Evolutionary conservation across 1,140 invertebrate genomes (phyloP).

Genomic region (Trialeurodes vaporariorum): DNA sequence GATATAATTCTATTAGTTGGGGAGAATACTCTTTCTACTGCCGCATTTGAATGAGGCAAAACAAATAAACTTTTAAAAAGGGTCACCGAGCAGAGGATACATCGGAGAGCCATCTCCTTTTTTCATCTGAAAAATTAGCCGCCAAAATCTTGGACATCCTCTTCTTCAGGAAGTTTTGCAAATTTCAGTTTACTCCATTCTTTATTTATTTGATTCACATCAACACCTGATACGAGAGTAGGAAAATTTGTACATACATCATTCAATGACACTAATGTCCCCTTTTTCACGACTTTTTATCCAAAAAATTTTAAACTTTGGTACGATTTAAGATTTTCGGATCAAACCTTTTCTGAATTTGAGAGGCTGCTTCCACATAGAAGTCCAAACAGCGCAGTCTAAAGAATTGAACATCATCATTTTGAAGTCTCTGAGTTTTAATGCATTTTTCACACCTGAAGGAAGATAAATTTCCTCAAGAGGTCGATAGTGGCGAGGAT

Average conservation of each 20-base stretch:
- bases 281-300: background rate
- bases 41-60: too few species aligned
- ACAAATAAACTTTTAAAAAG: too few species aligned
- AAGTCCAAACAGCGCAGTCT: conserved; percentile 1
- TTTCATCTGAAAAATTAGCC: too few species aligned
- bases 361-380: conserved; percentile 4
- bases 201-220: conserved; percentile 5
- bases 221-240: conserved; percentile 1
- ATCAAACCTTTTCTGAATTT: background rate
- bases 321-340: background rate
- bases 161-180: too few species aligned
- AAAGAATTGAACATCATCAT: background rate
- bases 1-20: too few species aligned
- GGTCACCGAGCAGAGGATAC: too few species aligned
- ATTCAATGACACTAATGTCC: background rate
- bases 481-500: background rate
- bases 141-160: too few species aligned
- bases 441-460: background rate
- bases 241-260: too few species aligned
- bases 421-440: background rate
- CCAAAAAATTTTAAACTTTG: background rate
- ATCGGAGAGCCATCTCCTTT: too few species aligned
- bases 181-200: background rate
- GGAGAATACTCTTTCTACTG: too few species aligned
- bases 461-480: background rate